Evolutionary conservation across 2,113 vertebrate species (phyloP), one percentile per base, ranked within the genome.

Genomic region (Scomber colias): DNA sequence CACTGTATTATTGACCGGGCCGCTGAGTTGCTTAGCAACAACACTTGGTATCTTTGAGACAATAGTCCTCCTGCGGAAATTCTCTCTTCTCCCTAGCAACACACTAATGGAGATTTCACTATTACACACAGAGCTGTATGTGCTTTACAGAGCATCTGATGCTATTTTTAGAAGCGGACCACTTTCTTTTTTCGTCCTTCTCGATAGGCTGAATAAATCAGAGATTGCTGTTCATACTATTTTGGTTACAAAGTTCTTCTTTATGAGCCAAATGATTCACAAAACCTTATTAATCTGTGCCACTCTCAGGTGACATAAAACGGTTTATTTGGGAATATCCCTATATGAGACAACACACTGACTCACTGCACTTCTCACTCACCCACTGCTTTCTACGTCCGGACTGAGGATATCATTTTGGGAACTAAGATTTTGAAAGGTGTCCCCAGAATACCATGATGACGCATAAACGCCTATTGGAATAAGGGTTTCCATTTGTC

Each of bases 11-110:
- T 86, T 94, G 93, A 95, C 91, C 90, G 9, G 77, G 72, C 83
- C 44, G 44, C 16, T 0, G 66, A 57, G 94, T 95, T 94, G 93
- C 94, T 73, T 92, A 85, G 95, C 94, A 95, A 95, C 93, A 82
- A 67, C 66, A 57, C 63, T 85, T 24, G 27, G 48, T 86, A 77
- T 90, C 89, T 85, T 67, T 45, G 81, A 91, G 88, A 92, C 84
- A 88, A 85, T 83, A 69, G 78, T 83, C 48, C 75, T 83, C 79
- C 68, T 5, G 30, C 84, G 78, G 87, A 85, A 80, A 87, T 45
- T 54, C 72, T 77, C 48, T 64, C 48, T 89, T 90, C 87, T 92
- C 71, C 83, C 88, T 89, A 90, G 92, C 87, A 90, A 94, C 91
- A 86, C 70, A 35, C 60, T 81, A 21, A 81, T 67, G 84, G 81